Base-by-base conservation (phyloP, 2,888 invertebrate genomes). In the Drosophila trichaetosa region DNA sequence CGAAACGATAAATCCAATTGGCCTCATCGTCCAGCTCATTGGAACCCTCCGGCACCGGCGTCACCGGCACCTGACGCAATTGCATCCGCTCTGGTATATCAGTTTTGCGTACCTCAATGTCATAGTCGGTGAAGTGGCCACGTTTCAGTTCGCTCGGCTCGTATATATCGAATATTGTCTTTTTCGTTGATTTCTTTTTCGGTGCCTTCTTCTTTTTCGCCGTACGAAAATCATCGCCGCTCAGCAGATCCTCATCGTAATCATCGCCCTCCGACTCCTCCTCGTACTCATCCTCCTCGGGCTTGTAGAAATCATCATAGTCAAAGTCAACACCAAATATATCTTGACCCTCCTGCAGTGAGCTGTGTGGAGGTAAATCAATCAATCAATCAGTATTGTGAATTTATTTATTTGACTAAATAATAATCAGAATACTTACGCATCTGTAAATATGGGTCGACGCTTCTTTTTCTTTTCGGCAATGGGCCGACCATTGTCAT, bases 301-400 rank as follows among this genome's bases (percentile, higher is more conserved):
- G 97, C 90, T 97, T 97, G 62, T 96, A 96, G 93, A 98, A 97
- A 81, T 98, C 98, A 70, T 97, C 97, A 91, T 97, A 98, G 91
- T 98, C 99, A 93, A 99, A 99, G 92, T 99, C 99, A n/a, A 99
- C 98, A 34, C 99, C 99, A 92, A 99, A 99, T 80, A 99, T 98
- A 92, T 99, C 99, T 93, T 99, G 99, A 62, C 99, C 99, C 93
- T 99, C 98, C 95, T 99, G 99, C 24, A 99, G 94, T 0, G 97
- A 97, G 16, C 96, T 97, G 54, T n/a, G 21, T 27, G 4, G 8
- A 24, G 5, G 7, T 29, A 33, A n/a, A 29, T 33, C 67, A 42
- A 51, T 60, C 21, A 49, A 38, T 34, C 36, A 52, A 29, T 34
- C 33, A 18, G 24, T 34, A 36, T 34, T 24, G 8, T 46, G 16